These are phyloP conservation scores for Orthosia cruda DNA, from an alignment of 2,888 invertebrate species.

Conservation along the genomic window DNA sequence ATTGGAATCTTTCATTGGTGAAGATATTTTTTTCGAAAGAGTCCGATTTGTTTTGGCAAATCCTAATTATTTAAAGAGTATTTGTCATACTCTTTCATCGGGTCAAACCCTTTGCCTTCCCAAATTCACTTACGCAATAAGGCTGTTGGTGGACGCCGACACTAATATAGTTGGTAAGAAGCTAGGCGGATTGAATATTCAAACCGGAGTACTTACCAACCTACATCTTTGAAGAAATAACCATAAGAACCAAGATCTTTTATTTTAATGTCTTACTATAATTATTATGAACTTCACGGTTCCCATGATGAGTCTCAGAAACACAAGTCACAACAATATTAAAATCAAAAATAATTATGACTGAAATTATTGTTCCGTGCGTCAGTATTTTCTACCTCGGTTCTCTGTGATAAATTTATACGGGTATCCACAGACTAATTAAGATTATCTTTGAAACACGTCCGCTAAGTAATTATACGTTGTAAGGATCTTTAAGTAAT, in stretches of 20 bases:
- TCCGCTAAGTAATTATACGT: constrained; percentile 29
- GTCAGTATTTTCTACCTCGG: constrained; percentile 25
- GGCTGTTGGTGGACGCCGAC: no score
- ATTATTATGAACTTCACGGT: background rate
- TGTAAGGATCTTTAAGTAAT: constrained; percentile 38
- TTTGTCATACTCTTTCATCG: no score
- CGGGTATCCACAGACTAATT: constrained; percentile 42
- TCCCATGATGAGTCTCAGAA: background rate
- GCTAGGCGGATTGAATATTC: no score
- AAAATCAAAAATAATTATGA: constrained; percentile 2
- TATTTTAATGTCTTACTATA: background rate
- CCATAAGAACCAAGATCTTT: background rate
- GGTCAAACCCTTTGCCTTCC: no score
- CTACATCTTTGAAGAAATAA: no score
- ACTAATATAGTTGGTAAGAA: no score
- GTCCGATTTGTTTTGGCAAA: no score
- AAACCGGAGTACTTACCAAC: no score
- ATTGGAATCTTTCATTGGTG: no score
- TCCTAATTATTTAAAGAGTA: no score
- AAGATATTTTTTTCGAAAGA: no score
- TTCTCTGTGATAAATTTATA: constrained; percentile 41
- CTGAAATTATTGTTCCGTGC: constrained; percentile 19
- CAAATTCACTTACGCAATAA: no score
- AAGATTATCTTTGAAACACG: constrained; percentile 34
- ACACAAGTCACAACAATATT: background rate